Evolutionary conservation across 2,888 invertebrate genomes (phyloP).

Genomic region (Rhamnusium bicolor): DNA sequence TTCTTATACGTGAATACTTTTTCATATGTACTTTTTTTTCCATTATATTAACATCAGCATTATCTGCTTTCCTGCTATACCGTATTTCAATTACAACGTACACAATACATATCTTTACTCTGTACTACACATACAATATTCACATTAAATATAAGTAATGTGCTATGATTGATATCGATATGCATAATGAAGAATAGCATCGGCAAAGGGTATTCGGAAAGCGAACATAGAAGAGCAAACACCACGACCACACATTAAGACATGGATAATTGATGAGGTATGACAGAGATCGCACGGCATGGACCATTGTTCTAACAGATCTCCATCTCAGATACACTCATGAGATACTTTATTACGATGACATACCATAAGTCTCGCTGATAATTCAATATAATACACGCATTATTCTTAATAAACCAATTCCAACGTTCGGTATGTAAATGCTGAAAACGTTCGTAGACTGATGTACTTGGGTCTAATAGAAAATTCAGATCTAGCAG

Average conservation of each 20-base stretch:
- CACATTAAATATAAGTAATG: not conserved
- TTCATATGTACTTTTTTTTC: no score
- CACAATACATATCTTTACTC: not conserved
- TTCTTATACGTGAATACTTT: no score
- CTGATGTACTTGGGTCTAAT: no score
- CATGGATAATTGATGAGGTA: slow-evolving; percentile 54
- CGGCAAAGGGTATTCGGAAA: slow-evolving; percentile 1
- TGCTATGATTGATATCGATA: slow-evolving; percentile 28
- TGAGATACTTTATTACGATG: slow-evolving; percentile 55
- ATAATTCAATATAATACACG: slow-evolving; percentile 47
- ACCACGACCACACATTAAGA: slow-evolving; percentile 54
- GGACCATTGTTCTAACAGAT: slow-evolving; percentile 53
- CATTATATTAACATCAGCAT: no score
- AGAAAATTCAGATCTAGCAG: no score
- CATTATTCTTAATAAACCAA: slow-evolving; percentile 29
- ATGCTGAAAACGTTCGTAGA: no score
- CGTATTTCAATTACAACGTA: no score
- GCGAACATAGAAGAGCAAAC: slow-evolving; percentile 17
- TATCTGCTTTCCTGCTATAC: no score
- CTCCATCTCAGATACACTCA: slow-evolving; percentile 54
- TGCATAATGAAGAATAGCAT: slow-evolving; percentile 17
- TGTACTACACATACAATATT: not conserved
- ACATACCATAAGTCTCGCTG: slow-evolving; percentile 48
- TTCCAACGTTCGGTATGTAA: not conserved
- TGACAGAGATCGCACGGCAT: slow-evolving; percentile 50